Base-by-base conservation (phyloP, 2,888 invertebrate species). In the Chelonus formosanus region DNA sequence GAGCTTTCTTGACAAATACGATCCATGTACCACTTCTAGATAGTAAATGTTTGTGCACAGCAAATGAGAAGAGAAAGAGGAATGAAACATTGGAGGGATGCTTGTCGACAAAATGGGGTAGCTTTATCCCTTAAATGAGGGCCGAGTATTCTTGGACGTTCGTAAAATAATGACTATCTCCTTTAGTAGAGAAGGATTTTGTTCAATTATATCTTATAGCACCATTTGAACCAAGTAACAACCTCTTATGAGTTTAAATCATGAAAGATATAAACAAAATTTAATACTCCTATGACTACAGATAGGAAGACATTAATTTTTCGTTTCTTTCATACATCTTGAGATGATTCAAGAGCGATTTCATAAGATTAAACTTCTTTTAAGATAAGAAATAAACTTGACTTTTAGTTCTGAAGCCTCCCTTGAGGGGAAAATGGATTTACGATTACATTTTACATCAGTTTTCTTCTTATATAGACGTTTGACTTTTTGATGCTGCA, bases 161-260 rank as follows among this genome's bases (percentile, higher is more conserved):
- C 67, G 66, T 67, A 70, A 75, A 75, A 76, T 75, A 76, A 78
- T 76, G 76, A 73, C 71, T 70, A 73, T 40, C 40, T 4, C 62
- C 70, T 73, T 71, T 78, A 78, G 77, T 78, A 77, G 75, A 74
- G 76, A 78, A 73, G 75, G 75, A 79, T 78, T 76, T 70, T 71
- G 76, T 78, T 80, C 79, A 80, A 80, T 80, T 80, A 80, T 78
- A 73, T 73, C 74, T 78, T 75, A 78, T 73, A 74, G 75, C 75
- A 69, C 71, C 63, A 72, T 76, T 75, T 36, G 36, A 63, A 50
- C 5, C 60, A 68, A 63, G 75, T 77, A 76, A 78, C 76, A 73
- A 73, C 65, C 62, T 36, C 31, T 4, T 40, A 6, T 6, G 40
- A 40, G 40, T 6, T 40, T 6, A 40, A 40, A 40, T 40, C 40